Evolutionary conservation across 2,888 invertebrate species (phyloP), one percentile per base, ranked within the genome.

Genomic region (Cryptus viduatorius): DNA sequence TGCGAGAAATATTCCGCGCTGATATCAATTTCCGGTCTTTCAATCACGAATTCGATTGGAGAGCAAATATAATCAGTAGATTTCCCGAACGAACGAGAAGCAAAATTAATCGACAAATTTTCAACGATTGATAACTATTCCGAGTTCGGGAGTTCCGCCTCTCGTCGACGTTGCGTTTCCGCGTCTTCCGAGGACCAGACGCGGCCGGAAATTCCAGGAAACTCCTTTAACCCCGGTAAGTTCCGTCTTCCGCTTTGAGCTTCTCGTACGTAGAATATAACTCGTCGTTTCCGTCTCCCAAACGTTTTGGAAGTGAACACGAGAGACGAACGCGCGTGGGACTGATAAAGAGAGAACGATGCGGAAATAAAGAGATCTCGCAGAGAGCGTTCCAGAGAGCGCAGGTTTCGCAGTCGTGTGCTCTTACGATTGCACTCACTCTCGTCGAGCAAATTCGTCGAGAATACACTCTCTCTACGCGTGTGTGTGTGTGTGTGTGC

Each of bases 131-230:
- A 31, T 12, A 42, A 12, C 1, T 1, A 10, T 48, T 50, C 10
- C 64, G 42, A 53, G 50, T 53, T 73, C 69, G 48, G 48, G 73
- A 50, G 48, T 8, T 42, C 37, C 37, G 37, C 37, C 37, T 80
- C 67, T 65, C 61, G 68, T 72, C 29, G 61, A 12, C 12, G 56
- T 24, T 29, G 68, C 68, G 80, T 71, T 67, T 77, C 61, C 53
- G 44, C 68, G 64, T 80, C 68, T 53, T 84, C 50, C 59, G 50
- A 31, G 72, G 16, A 82, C 44, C 77, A 37, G 44, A 81, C 81
- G 61, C 64, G 65, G 75, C 79, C 82, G 85, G 76, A 79, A 82
- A 85, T 85, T 82, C 79, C 48, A 59, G 42, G 72, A 77, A 79
- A 72, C 71, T 77, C 67, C 65, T 82, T 82, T 79, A 19, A 16